Percentiles rank a stretch among this genome's conserved stretches.
These are phyloP conservation scores for Phyllostomus discolor DNA, from an alignment of 2,113 vertebrate species.

Conservation along the genomic window DNA sequence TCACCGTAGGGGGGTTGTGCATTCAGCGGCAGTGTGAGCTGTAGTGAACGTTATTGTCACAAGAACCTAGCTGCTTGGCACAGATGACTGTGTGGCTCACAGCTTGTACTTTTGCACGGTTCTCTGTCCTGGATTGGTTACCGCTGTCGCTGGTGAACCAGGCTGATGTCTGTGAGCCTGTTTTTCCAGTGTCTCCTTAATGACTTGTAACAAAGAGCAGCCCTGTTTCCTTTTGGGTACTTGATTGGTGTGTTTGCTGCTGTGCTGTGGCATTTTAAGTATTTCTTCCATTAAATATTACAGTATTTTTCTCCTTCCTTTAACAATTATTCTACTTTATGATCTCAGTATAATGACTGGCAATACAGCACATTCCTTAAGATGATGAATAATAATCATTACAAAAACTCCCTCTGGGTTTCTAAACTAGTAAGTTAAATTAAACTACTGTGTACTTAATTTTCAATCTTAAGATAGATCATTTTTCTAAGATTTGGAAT, in stretches of 20 bases:
- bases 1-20: not conserved
- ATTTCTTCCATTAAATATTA: not conserved
- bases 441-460: not conserved
- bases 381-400: not conserved
- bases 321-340: not conserved
- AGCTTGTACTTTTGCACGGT: not conserved
- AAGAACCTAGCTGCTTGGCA: too few relatives aligned
- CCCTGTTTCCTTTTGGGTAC: not conserved
- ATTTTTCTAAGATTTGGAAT: not conserved
- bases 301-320: not conserved
- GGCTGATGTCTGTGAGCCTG: not conserved
- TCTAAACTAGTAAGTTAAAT: not conserved
- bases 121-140: not conserved
- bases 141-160: not conserved
- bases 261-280: not conserved
- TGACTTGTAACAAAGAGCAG: not conserved
- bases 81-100: not conserved
- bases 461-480: not conserved
- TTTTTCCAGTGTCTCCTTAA: not conserved
- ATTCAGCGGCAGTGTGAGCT: not conserved
- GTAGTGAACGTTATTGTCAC: not conserved
- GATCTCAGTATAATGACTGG: not conserved
- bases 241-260: not conserved
- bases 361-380: not conserved
- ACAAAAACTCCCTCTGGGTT: not conserved